phyloP scores from a whole-genome alignment of 2,797 vertebrate species.

The Cyprinella venusta region DNA sequence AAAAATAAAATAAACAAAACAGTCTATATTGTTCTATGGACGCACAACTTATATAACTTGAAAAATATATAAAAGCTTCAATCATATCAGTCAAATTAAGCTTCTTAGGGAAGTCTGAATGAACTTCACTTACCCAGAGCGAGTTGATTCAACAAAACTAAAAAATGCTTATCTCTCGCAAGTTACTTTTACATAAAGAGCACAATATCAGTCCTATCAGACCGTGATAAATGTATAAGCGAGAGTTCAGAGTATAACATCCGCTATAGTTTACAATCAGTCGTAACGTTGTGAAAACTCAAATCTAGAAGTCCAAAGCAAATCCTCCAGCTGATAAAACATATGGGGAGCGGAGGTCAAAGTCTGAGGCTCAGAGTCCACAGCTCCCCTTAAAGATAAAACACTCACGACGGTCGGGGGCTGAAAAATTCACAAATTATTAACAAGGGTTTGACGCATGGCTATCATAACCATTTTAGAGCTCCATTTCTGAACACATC shows the following conservation, averaged over 20 bases:
- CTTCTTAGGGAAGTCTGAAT: background rate
- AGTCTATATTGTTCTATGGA: background rate
- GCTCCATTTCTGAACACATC: constrained; percentile 6
- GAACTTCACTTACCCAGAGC: background rate
- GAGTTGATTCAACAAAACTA: background rate
- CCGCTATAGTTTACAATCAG: constrained; percentile 31
- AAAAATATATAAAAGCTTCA: background rate
- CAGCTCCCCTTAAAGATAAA: constrained; percentile 70
- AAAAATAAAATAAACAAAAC: background rate
- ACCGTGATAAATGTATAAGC: background rate
- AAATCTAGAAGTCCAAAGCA: constrained; percentile 61
- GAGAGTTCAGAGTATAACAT: constrained; percentile 4
- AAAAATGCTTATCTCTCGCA: background rate
- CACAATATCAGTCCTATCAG: constrained; percentile 1
- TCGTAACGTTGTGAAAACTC: constrained; percentile 55
- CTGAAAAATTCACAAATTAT: constrained; percentile 68
- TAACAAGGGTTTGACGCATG: constrained; percentile 64
- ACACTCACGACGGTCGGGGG: constrained; percentile 61
- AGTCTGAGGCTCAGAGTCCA: constrained; percentile 73
- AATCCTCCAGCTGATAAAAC: constrained; percentile 72
- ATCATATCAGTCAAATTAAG: constrained; percentile 6
- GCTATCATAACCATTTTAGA: background rate
- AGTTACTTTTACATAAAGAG: constrained; percentile 12
- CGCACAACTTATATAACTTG: background rate
- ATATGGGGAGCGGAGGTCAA: constrained; percentile 70